Conservation (phyloP, 2,888 invertebrate species). For the Drosophila kokeensis region DNA sequence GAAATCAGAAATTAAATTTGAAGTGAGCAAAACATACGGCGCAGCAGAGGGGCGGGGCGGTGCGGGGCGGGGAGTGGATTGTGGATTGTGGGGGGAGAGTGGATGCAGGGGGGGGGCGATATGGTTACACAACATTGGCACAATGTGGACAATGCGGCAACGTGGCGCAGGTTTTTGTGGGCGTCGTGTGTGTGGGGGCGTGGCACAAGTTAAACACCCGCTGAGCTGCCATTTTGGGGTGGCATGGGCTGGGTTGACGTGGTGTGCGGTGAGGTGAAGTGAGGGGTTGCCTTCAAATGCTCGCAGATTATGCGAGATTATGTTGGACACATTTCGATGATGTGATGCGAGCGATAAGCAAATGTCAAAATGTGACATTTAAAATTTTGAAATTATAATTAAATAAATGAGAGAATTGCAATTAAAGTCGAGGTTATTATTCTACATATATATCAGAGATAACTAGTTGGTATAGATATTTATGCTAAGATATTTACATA, state of each 20-base stretch:
- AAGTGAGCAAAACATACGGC: constrained; percentile 77
- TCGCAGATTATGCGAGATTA: constrained; percentile 58
- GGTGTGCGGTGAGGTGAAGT: not conserved
- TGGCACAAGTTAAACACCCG: constrained; percentile 44
- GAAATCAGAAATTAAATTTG: constrained; percentile 79
- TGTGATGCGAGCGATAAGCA: constrained; percentile 30
- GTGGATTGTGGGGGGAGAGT: not conserved
- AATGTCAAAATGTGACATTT: constrained; percentile 17
- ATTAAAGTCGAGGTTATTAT: not conserved
- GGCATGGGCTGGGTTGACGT: constrained; percentile 16
- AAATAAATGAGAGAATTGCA: not conserved
- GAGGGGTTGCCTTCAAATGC: constrained; percentile 15
- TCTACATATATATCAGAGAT: not conserved
- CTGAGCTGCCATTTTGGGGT: constrained; percentile 22
- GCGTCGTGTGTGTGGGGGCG: constrained; percentile 34
- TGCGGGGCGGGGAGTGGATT: not conserved
- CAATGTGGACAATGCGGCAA: constrained; percentile 39
- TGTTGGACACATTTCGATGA: constrained; percentile 38
- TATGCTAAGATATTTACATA: not conserved
- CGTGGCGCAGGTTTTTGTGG: constrained; percentile 46
- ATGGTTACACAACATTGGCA: constrained; percentile 20
- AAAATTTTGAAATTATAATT: constrained; percentile 18
- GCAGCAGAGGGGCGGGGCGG: constrained; percentile 5
- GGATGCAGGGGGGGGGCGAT: not conserved
- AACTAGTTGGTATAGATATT: not conserved